phyloP scores from a whole-genome alignment of 37 sponge, comb jelly and placozoan genomes.

The Oscarella lobularis region DNA sequence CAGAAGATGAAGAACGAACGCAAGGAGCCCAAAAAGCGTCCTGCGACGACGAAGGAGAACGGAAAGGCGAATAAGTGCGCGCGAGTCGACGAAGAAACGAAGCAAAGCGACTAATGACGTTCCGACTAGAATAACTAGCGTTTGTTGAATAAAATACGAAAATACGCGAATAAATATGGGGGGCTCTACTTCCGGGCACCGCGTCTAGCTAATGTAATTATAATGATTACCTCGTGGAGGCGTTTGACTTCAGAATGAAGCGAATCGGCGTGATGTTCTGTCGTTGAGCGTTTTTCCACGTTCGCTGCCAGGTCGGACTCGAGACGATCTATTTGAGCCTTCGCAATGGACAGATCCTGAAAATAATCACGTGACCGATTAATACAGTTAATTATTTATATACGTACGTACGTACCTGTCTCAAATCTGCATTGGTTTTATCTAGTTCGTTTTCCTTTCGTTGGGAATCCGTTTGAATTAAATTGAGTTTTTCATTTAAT shows the following conservation, averaged over 20 bases:
- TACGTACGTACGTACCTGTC: not conserved
- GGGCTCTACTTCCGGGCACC: too few relatives aligned
- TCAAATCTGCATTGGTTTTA: not conserved
- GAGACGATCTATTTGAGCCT: not conserved
- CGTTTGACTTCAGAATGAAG: not conserved
- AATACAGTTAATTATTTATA: too few relatives aligned
- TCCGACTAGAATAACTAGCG: too few relatives aligned
- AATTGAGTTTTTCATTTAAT: too few relatives aligned
- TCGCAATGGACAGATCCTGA: not conserved
- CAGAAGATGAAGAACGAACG: not conserved
- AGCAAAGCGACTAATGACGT: too few relatives aligned
- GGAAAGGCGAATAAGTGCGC: not conserved
- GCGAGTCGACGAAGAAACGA: not conserved
- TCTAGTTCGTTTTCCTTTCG: not conserved
- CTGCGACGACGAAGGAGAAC: not conserved
- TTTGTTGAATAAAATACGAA: too few relatives aligned
- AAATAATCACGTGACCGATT: not conserved
- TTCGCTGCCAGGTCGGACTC: not conserved
- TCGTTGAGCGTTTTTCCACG: not conserved
- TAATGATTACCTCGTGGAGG: not conserved
- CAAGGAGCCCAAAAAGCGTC: not conserved
- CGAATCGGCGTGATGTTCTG: not conserved
- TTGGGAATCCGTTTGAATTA: not conserved
- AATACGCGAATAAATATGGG: too few relatives aligned
- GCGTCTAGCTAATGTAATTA: constrained; percentile 1